Percentiles rank a stretch among this genome's conserved stretches.
These are phyloP conservation scores for Echinometra lucunter DNA, from an alignment of 53 echinoderm and acorn worm species.

Conservation along the genomic window DNA sequence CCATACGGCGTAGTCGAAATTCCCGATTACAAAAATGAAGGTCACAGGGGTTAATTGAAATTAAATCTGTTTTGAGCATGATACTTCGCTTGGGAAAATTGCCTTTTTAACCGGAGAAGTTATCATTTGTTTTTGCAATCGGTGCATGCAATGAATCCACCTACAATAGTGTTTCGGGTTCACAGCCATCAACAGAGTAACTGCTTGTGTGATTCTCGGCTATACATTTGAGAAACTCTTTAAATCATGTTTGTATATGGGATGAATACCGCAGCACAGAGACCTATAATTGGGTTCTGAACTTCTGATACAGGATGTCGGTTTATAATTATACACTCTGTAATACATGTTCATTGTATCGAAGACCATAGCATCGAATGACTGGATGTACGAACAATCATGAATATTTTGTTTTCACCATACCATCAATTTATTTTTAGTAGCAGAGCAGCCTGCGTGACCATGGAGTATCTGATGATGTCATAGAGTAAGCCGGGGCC, in stretches of 20 bases:
- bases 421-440: neutral
- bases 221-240: neutral
- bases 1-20: neutral
- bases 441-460: neutral
- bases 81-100: neutral
- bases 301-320: neutral
- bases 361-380: neutral
- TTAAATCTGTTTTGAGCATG: neutral
- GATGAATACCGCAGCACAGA: neutral
- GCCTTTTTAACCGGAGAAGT: neutral
- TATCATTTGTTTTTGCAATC: neutral
- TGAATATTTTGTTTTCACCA: neutral
- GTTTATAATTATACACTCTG: no score
- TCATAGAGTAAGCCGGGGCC: neutral
- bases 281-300: neutral
- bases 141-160: neutral
- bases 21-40: neutral
- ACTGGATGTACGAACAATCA: neutral
- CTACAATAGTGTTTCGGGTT: neutral
- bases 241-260: neutral
- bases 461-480: slow-evolving; percentile 24
- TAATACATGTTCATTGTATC: no score
- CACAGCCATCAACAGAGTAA: neutral
- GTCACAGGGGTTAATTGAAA: neutral
- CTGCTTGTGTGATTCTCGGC: no score